Evolutionary conservation across 2,797 vertebrate species (phyloP), one percentile per base, ranked within the genome.

Genomic region (Brachyalestes nurse): DNA sequence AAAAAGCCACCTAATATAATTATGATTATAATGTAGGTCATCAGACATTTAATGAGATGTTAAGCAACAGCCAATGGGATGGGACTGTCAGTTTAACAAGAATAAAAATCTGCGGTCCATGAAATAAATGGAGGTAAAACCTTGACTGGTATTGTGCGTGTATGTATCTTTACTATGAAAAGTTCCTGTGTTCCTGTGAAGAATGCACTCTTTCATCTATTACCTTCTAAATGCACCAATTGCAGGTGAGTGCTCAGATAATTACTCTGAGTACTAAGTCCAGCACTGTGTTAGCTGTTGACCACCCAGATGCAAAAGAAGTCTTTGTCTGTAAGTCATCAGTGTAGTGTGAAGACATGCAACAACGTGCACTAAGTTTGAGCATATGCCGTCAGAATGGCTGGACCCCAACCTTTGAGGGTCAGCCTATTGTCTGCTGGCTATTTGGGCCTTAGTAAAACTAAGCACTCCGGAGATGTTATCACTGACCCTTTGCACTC

Each of bases 341-440:
- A 14, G 21, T 58, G 75, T n/a, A 69, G 49, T 47, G 58, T 40
- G 34, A 71, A 21, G 72, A 70, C 55, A 53, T 79, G 69, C 38
- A 34, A 47, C 73, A 60, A 72, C 75, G 57, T 66, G 78, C 42
- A 67, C 28, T 23, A 45, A 25, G 57, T 78, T 45, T 61, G 55
- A 65, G 75, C 78, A 71, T 84, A 77, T 73, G 72, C 25, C 28
- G n/a, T 67, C 16, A 3, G 51, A 75, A 42, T 60, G 53, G 65
- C 79, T 47, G n/a, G 53, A 74, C 38, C 47, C 72, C 72, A 77
- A 74, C 82, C 80, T 57, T 62, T 77, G 25, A 80, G 82, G 79
- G 87, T 82, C 82, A 83, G 19, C 67, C 83, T 78, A 76, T 88
- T 87, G 82, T 90, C 71, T 84, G 17, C 55, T 71, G 64, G 75